Evolutionary conservation across 2,888 invertebrate species (phyloP), one percentile per base, ranked within the genome.

Genomic region (Napeogenes sylphis): DNA sequence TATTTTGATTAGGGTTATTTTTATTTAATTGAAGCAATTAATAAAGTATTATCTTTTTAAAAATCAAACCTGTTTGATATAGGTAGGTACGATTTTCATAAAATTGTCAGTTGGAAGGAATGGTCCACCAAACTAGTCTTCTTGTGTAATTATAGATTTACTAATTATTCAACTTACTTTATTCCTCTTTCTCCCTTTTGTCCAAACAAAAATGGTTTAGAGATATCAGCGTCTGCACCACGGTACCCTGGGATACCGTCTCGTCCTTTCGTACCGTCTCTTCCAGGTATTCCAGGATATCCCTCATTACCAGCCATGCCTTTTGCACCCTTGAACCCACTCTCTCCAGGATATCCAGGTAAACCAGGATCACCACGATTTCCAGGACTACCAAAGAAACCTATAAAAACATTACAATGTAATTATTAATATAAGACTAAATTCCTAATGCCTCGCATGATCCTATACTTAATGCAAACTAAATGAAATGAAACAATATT

Each of bases 211-310:
- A 84, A 85, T n/a, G 71, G 69, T 2, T 76, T 84, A 13, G 70
- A 84, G 70, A 75, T 82, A 77, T 72, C 78, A 65, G 91, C 90
- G 4, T 81, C 72, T 3, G 65, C 67, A n/a, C 94, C 94, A 1
- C 88, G 86, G 32, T 69, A 70, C 4, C 94, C 94, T 8, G 91
- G 85, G 0, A 66, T 63, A 4, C 94, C 94, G 62, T 92, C 86
- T 2, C 76, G 75, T 13, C 94, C 94, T 65, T 84, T 79, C 2
- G 78, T 72, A 55, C 93, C 92, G 65, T 88, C 85, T 5, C 78
- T 72, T 4, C 92, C 92, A 4, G 86, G 83, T 21, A 67, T n/a
- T 4, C 93, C 93, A 14, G 89, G 84, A 3, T 68, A 75, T 1
- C 92, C 93, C 0, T 74, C 73, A 0, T 78, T 73, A 8, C 93